Conservation (phyloP, 2,888 invertebrate genomes). For the Agrotis clavis region DNA sequence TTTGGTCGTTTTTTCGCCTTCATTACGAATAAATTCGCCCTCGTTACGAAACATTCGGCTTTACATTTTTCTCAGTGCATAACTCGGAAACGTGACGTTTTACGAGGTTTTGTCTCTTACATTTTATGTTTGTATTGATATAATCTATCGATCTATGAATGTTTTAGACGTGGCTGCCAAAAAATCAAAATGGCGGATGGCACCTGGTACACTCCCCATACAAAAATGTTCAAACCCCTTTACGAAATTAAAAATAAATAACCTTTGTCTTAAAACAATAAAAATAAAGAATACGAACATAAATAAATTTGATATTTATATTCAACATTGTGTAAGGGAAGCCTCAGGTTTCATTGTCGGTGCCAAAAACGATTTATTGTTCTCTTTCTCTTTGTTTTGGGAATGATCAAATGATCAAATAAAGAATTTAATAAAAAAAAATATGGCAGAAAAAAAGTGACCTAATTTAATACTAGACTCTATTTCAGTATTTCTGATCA, state of each 20-base stretch:
- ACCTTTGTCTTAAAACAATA: neutral
- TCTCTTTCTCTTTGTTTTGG: neutral
- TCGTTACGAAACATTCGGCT: too few species aligned
- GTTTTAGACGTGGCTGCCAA: too few species aligned
- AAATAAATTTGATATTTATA: slow-evolving; percentile 12
- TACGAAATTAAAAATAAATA: neutral
- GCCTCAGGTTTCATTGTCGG: neutral
- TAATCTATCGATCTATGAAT: too few species aligned
- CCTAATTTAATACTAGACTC: neutral
- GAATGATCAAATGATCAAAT: neutral
- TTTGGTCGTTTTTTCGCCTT: too few species aligned
- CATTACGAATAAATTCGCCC: too few species aligned
- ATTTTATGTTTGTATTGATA: too few species aligned
- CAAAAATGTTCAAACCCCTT: too few species aligned
- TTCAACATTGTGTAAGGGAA: slow-evolving; percentile 15
- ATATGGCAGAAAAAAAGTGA: neutral
- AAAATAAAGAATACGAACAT: neutral
- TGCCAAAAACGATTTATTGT: slow-evolving; percentile 9
- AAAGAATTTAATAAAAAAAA: neutral
- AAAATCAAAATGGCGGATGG: too few species aligned
- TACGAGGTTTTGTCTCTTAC: too few species aligned
- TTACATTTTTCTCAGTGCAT: too few species aligned
- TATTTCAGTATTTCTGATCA: slow-evolving; percentile 3
- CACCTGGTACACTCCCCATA: too few species aligned
- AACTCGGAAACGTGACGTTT: too few species aligned